Base-by-base conservation (phyloP, 2,888 invertebrate genomes). In the Tetanocera ferruginea region DNA sequence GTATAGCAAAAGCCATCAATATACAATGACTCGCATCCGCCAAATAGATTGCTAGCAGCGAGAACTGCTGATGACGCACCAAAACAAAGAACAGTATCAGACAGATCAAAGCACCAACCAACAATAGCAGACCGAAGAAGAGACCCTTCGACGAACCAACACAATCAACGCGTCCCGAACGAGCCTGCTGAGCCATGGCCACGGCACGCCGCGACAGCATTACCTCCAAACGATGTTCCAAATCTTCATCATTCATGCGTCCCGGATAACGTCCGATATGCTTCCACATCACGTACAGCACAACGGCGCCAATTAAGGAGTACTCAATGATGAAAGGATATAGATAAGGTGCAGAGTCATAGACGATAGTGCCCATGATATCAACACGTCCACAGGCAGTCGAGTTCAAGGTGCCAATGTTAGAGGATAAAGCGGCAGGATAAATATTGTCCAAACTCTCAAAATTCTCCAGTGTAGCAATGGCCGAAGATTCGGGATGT, bases 261-360 rank as follows among this genome's bases (percentile, higher is more conserved):
- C 95, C 94, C 72, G 97, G 95, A 90, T 96, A 94, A 87, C 95
- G 93, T 78, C 97, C 97, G 89, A 97, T 97, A 88, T 96, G 96
- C 88, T 96, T 95, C 98, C 98, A 98, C 96, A 98, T 98, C 74
- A 97, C 96, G 89, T 97, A 98, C 85, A 98, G 94, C 57, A 98
- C 97, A 73, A 97, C 97, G 71, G 98, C 97, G 25, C 97, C 97
- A 86, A 98, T 97, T 82, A 98, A 91, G 80, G 97, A 97, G 91
- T 98, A 98, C 89, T 98, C 97, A 86, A 98, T 96, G 86, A 97
- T 97, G 90, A 98, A 98, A 0, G 98, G 98, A 90, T 96, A 98
- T 72, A 98, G 92, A 89, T 97, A 98, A 0, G 98, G 98, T 11
- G 98, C 96, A 0, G 98, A 95, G 87, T 97, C 97, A 85, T 95